Percentiles rank a stretch among this genome's conserved stretches.
Evolutionary conservation across 2,888 invertebrate genomes (phyloP).

Genomic region (Empis livida): DNA sequence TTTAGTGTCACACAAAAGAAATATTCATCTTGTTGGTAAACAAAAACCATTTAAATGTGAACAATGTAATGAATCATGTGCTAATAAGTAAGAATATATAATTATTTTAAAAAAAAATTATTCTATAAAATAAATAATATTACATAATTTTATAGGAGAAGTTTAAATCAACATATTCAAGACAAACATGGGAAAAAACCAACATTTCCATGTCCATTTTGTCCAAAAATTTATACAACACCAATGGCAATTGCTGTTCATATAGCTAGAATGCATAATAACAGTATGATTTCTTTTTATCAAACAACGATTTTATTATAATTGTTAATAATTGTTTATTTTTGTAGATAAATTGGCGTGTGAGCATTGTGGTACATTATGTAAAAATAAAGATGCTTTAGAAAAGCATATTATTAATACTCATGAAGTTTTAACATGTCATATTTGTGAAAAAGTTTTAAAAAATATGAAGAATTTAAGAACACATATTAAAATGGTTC

Average conservation of each 20-base stretch:
- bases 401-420: conserved; percentile 21
- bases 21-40: conserved; percentile 3
- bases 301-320: not conserved
- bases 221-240: conserved; percentile 23
- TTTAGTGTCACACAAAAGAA: conserved; percentile 24
- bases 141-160: conserved; percentile 6
- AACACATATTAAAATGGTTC: conserved; percentile 26
- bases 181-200: conserved; percentile 13
- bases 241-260: conserved; percentile 32
- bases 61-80: conserved; percentile 14
- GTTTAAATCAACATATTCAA: conserved; percentile 8
- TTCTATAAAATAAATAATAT: too few relatives aligned
- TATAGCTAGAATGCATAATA: conserved; percentile 30
- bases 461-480: conserved; percentile 26
- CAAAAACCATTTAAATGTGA: conserved; percentile 24
- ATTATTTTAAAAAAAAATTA: too few relatives aligned
- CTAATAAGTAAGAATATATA: too few relatives aligned
- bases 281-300: conserved; percentile 19
- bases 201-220: conserved; percentile 25
- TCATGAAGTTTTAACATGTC: conserved; percentile 24
- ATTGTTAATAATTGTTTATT: conserved; percentile 11
- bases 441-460: conserved; percentile 21
- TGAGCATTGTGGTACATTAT: conserved; percentile 19
- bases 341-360: conserved; percentile 16
- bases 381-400: conserved; percentile 20